Percentiles rank a stretch among this genome's conserved stretches.
Evolutionary conservation across 2,113 vertebrate species (phyloP).

Genomic region (Hemiscyllium ocellatum): DNA sequence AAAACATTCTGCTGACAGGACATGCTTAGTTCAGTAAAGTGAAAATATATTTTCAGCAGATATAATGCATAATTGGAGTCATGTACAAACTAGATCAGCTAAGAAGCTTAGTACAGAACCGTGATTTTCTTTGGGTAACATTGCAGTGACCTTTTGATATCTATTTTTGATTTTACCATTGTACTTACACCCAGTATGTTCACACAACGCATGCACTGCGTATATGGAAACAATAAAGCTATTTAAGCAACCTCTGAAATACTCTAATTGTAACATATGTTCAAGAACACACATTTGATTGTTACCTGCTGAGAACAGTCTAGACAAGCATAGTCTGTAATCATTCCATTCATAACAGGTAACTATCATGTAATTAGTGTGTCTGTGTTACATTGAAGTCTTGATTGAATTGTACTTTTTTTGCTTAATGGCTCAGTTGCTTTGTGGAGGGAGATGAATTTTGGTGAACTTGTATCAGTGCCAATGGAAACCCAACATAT

Average conservation of each 20-base stretch:
- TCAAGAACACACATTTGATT: neutral
- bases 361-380: neutral
- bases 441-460: neutral
- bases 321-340: neutral
- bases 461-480: neutral
- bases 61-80: neutral
- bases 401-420: neutral
- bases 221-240: neutral
- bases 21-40: slow-evolving; percentile 6
- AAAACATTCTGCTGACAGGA: slow-evolving; percentile 9
- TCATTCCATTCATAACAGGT: slow-evolving; percentile 9
- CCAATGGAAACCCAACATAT: neutral
- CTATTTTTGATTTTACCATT: neutral
- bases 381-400: neutral
- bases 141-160: neutral
- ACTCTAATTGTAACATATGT: neutral
- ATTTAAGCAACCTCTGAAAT: neutral
- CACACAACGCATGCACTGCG: neutral
- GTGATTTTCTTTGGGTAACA: neutral
- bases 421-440: neutral
- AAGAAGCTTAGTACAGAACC: neutral
- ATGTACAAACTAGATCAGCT: slow-evolving; percentile 1
- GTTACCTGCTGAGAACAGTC: slow-evolving; percentile 10
- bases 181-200: neutral
- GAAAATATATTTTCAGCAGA: neutral